Evolutionary conservation across 2,113 vertebrate species (phyloP).

Genomic region (Stercorarius parasiticus): DNA sequence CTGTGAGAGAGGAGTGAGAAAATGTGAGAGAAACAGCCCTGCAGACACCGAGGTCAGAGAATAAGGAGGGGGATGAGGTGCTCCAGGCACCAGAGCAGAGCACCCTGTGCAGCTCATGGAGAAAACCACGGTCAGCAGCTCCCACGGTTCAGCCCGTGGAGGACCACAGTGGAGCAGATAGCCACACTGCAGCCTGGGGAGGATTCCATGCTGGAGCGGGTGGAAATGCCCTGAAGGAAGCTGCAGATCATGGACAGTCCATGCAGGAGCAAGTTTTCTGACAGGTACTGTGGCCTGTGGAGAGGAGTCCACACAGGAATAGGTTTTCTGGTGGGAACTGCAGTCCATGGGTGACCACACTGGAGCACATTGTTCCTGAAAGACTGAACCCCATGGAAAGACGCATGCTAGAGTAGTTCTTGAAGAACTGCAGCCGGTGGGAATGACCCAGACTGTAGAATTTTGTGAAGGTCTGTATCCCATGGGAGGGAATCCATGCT

Average conservation of each 20-base stretch:
- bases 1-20: not conserved
- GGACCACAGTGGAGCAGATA: not conserved
- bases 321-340: not conserved
- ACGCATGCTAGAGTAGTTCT: not conserved
- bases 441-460: not conserved
- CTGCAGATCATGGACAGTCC: too few species aligned
- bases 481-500: not conserved
- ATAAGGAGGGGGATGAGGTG: not conserved
- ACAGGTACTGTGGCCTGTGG: not conserved
- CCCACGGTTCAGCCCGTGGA: accelerated
- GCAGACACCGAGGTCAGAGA: not conserved
- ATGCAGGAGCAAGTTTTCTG: not conserved
- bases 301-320: not conserved
- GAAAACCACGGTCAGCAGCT: not conserved
- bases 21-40: not conserved
- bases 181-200: not conserved
- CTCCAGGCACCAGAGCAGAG: not conserved
- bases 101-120: not conserved
- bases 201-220: accelerated
- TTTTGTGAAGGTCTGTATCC: not conserved
- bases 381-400: not conserved
- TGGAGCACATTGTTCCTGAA: not conserved
- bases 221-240: not conserved
- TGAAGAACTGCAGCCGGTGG: not conserved
- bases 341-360: accelerated